Conservation (phyloP, 2,113 vertebrate genomes). For the Coreoperca whiteheadi region DNA sequence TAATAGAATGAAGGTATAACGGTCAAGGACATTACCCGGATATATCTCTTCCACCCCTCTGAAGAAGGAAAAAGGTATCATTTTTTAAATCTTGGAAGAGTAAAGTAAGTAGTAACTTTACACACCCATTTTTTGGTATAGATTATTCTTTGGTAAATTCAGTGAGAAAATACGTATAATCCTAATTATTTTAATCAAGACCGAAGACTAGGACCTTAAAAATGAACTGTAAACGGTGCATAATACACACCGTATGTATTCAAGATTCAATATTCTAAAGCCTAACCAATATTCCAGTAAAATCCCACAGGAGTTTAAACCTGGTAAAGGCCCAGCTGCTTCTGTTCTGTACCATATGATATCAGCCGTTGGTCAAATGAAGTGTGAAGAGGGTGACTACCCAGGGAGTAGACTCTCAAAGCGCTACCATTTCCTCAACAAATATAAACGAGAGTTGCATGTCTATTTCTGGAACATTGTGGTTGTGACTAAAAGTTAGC, state of each 20-base stretch:
- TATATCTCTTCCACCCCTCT: background rate
- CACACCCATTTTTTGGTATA: background rate
- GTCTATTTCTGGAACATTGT: slow-evolving; percentile 3
- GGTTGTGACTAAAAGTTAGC: background rate
- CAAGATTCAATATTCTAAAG: background rate
- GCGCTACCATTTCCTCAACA: slow-evolving; percentile 29
- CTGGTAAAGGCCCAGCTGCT: slow-evolving; percentile 56
- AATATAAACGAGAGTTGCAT: background rate
- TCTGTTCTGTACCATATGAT: slow-evolving; percentile 16
- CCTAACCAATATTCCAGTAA: background rate
- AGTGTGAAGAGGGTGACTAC: slow-evolving; percentile 36
- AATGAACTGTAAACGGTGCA: background rate
- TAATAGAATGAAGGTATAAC: background rate
- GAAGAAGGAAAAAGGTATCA: too few relatives aligned
- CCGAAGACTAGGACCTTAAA: background rate
- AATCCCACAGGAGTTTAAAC: slow-evolving; percentile 34
- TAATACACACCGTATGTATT: background rate
- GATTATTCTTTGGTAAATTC: background rate
- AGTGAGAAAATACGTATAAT: background rate
- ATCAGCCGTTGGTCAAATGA: slow-evolving; percentile 21
- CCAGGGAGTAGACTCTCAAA: slow-evolving; percentile 20
- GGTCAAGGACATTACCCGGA: background rate
- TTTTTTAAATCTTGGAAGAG: background rate
- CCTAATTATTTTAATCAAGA: background rate
- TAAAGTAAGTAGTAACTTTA: background rate